A percentile compares a stretch with the other conserved stretches of the same genome.
phyloP scores from a whole-genome alignment of 2,888 invertebrate species.

The Spicauda simplicius region DNA sequence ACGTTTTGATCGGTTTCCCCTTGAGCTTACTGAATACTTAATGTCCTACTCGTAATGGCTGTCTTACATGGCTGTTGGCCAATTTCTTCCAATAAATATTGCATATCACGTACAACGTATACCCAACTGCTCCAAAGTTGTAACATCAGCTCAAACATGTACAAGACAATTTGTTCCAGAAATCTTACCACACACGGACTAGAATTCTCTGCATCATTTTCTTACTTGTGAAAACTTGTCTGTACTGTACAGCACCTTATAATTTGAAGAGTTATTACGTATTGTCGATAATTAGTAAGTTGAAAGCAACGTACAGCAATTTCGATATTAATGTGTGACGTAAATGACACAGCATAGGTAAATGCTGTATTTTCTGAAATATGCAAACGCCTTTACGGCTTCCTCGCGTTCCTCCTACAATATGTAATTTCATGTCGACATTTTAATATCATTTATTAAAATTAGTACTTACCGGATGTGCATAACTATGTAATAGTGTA shows the following conservation, averaged over 20 bases:
- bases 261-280: constrained; percentile 35
- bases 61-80: constrained; percentile 12
- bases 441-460: no score
- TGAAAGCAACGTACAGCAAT: constrained; percentile 16
- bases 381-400: constrained; percentile 20
- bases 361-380: constrained; percentile 14
- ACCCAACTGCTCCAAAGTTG: not conserved
- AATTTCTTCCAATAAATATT: constrained; percentile 30
- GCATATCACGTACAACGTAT: not conserved
- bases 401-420: constrained; percentile 13
- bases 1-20: not conserved
- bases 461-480: no score
- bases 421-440: constrained; percentile 10
- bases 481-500: no score
- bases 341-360: constrained; percentile 39
- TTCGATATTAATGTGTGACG: constrained; percentile 25
- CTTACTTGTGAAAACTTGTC: not conserved
- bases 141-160: not conserved
- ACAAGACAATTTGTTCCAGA: not conserved
- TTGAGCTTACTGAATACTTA: constrained; percentile 1
- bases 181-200: not conserved
- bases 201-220: not conserved
- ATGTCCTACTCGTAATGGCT: constrained; percentile 15
- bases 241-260: constrained; percentile 10
- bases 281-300: constrained; percentile 33